Evolutionary conservation across 2,113 vertebrate genomes (phyloP).

Genomic region (Lonchura striata): DNA sequence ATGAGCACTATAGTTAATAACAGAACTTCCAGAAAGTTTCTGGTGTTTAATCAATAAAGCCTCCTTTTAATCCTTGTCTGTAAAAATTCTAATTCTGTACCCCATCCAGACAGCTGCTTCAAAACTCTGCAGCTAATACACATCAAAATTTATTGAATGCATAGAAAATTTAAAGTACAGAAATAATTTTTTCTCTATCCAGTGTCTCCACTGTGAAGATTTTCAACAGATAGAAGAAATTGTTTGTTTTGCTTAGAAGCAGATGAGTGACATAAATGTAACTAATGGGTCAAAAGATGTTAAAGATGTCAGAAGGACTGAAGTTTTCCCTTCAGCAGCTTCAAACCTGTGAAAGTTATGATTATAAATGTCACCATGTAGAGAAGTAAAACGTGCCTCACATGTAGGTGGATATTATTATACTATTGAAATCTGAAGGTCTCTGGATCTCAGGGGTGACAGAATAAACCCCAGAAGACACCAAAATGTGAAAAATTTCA

Average conservation of each 20-base stretch:
- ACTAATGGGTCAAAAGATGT: conserved; percentile 28
- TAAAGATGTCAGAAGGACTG: not conserved
- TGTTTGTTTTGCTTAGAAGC: conserved; percentile 3
- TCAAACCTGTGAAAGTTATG: not conserved
- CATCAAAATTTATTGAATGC: not conserved
- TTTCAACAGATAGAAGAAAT: not conserved
- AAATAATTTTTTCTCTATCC: not conserved
- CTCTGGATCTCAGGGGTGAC: not conserved
- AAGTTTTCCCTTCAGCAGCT: conserved; percentile 1
- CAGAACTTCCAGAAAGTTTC: not conserved
- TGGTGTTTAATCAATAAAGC: not conserved
- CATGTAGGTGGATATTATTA: not conserved
- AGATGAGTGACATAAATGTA: not conserved
- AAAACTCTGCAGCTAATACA: not conserved
- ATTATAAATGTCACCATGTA: not conserved
- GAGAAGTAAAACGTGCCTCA: conserved; percentile 1
- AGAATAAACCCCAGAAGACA: not conserved
- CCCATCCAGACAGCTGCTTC: not conserved
- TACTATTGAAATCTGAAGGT: conserved; percentile 3
- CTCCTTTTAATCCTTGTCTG: not conserved
- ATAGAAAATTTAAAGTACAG: not conserved
- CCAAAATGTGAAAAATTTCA: not conserved
- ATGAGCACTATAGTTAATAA: not conserved
- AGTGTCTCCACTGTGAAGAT: not conserved
- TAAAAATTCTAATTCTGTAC: not conserved